Conservation (phyloP, 2,113 vertebrate species). For the Antigone vipio region DNA sequence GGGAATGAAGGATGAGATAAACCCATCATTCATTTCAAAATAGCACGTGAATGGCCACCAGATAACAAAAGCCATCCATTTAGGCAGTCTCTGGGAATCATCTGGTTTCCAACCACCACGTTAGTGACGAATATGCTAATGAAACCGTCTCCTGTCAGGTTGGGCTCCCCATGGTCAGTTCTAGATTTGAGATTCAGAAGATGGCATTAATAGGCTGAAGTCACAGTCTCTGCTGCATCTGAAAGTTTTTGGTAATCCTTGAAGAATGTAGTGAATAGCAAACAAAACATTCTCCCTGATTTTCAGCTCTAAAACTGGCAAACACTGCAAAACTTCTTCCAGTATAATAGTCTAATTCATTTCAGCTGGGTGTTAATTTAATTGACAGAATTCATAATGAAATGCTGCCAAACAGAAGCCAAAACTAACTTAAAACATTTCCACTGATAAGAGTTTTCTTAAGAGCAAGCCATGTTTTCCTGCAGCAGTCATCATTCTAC, state of each 20-base stretch:
- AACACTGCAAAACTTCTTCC: not conserved
- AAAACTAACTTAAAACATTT: not conserved
- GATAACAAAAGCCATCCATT: not conserved
- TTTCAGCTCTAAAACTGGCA: not conserved
- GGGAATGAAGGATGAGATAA: not conserved
- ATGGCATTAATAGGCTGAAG: not conserved
- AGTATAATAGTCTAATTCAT: not conserved
- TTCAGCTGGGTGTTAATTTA: not conserved
- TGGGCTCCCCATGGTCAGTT: not conserved
- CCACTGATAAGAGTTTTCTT: not conserved
- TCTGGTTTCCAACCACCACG: not conserved
- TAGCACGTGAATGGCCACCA: not conserved
- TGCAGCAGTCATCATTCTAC: not conserved
- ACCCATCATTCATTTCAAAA: not conserved
- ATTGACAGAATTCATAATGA: not conserved
- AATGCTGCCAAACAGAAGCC: not conserved
- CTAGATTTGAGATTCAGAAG: not conserved
- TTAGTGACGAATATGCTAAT: not conserved
- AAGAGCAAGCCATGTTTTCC: not conserved
- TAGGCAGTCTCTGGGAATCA: not conserved
- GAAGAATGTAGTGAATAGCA: not conserved
- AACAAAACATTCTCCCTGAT: not conserved
- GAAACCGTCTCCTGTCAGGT: not conserved
- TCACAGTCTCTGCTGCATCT: not conserved
- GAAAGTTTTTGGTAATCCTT: not conserved